A percentile compares a stretch with the other conserved stretches of the same genome.
phyloP scores from a whole-genome alignment of 1,140 invertebrate genomes.

The Macrocentrus cingulum region DNA sequence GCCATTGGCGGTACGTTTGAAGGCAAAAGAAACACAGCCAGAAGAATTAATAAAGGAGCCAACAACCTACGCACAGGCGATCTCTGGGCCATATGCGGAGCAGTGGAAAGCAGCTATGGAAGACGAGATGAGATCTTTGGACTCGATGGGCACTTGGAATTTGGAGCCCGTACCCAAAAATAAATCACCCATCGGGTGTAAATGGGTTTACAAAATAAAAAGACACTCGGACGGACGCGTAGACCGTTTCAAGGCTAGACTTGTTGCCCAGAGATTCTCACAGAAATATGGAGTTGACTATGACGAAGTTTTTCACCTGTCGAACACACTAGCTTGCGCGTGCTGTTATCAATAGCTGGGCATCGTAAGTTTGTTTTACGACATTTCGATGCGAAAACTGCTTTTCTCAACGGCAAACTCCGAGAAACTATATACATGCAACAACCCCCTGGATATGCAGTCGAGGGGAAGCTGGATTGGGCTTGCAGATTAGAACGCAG shows the following conservation, averaged over 20 bases:
- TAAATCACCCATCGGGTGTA: constrained; percentile 25
- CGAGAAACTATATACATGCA: constrained; percentile 53
- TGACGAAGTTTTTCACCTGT: not conserved
- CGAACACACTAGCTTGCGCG: not conserved
- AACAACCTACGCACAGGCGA: too few relatives aligned
- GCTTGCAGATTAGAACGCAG: constrained; percentile 26
- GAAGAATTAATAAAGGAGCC: too few relatives aligned
- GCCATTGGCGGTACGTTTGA: too few relatives aligned
- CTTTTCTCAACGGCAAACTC: constrained; percentile 52
- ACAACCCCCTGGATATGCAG: constrained; percentile 38
- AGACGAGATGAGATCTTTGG: too few relatives aligned
- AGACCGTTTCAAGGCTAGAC: not conserved
- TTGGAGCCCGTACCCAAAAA: not conserved
- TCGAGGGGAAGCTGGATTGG: constrained; percentile 4
- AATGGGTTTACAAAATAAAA: constrained; percentile 43
- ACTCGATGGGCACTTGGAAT: too few relatives aligned
- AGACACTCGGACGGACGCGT: not conserved
- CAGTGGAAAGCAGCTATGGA: too few relatives aligned
- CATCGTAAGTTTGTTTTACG: constrained; percentile 40
- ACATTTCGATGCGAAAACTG: constrained; percentile 49
- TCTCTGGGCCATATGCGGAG: too few relatives aligned
- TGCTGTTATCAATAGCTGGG: constrained; percentile 45
- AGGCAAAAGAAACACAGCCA: too few relatives aligned
- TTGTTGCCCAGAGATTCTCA: constrained; percentile 2
- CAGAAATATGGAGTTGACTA: not conserved